A percentile compares a stretch with the other conserved stretches of the same genome.
Evolutionary conservation across 2,797 vertebrate genomes (phyloP).

Genomic region (Sebastes hubbsi): DNA sequence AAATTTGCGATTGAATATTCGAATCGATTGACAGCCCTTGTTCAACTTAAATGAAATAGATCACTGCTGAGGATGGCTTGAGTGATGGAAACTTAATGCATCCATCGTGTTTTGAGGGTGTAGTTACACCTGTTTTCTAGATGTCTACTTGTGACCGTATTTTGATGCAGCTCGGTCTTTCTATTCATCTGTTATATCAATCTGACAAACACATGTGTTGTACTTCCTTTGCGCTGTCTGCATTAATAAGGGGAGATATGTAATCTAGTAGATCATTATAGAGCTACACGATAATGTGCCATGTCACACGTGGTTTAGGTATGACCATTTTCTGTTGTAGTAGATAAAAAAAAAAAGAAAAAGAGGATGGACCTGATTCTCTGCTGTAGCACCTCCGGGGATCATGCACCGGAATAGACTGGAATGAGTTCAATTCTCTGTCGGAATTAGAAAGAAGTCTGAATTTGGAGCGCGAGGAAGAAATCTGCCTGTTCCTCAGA

Average conservation of each 20-base stretch:
- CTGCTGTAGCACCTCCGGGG: conserved; percentile 46
- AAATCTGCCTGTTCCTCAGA: conserved; percentile 23
- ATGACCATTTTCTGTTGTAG: conserved; percentile 34
- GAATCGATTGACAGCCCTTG: too few species aligned
- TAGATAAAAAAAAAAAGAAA: conserved; percentile 43
- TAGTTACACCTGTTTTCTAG: background rate
- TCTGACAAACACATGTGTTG: background rate
- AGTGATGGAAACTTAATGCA: background rate
- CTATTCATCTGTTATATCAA: background rate
- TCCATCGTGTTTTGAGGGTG: background rate
- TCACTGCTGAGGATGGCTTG: background rate
- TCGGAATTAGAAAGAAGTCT: conserved; percentile 40
- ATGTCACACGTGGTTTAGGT: conserved; percentile 12
- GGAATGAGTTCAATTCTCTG: conserved; percentile 67
- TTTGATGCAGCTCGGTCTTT: background rate
- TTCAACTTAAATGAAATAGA: background rate
- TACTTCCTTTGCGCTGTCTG: background rate
- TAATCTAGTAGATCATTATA: background rate
- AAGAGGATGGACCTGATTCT: conserved; percentile 52
- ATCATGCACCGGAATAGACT: conserved; percentile 54
- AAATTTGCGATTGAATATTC: too few species aligned
- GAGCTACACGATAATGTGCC: background rate
- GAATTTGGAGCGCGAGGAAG: conserved; percentile 45
- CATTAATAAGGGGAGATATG: background rate
- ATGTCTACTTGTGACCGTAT: background rate